These are phyloP conservation scores for Drosophila falleni DNA, from an alignment of 2,888 invertebrate genomes.

Conservation along the genomic window DNA sequence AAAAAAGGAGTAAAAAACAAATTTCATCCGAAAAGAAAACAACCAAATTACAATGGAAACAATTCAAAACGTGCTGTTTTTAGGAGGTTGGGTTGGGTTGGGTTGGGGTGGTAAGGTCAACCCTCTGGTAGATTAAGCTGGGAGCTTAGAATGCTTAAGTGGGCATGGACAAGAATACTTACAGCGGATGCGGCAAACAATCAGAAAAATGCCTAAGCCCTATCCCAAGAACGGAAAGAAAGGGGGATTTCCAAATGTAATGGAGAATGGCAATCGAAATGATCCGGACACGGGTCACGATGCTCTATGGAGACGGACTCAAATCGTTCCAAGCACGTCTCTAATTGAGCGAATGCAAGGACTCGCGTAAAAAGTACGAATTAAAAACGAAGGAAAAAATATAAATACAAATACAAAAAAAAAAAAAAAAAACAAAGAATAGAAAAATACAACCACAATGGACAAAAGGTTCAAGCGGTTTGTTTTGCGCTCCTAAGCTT, in stretches of 20 bases:
- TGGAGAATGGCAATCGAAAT: slow-evolving; percentile 45
- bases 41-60: slow-evolving; percentile 51
- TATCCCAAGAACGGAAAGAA: slow-evolving; percentile 50
- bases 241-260: slow-evolving; percentile 48
- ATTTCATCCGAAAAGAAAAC: slow-evolving; percentile 5
- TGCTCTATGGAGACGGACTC: slow-evolving; percentile 49
- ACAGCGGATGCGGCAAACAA: slow-evolving; percentile 47
- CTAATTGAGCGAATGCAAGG: slow-evolving; percentile 70
- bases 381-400: slow-evolving; percentile 56
- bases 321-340: slow-evolving; percentile 48
- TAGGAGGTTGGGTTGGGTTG: neutral
- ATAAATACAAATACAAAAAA: neutral
- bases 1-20: too few relatives aligned
- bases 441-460: slow-evolving; percentile 51
- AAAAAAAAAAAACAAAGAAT: slow-evolving; percentile 12
- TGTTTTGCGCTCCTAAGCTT: slow-evolving; percentile 74
- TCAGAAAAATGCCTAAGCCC: slow-evolving; percentile 57
- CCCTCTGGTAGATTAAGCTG: slow-evolving; percentile 68
- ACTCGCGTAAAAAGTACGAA: slow-evolving; percentile 69
- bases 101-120: slow-evolving; percentile 57
- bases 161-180: slow-evolving; percentile 62
- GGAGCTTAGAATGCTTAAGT: slow-evolving; percentile 79
- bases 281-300: slow-evolving; percentile 35
- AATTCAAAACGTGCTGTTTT: slow-evolving; percentile 48
- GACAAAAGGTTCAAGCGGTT: slow-evolving; percentile 68